Base-by-base conservation (phyloP, 2,888 invertebrate species). In the Onchidella celtica region DNA sequence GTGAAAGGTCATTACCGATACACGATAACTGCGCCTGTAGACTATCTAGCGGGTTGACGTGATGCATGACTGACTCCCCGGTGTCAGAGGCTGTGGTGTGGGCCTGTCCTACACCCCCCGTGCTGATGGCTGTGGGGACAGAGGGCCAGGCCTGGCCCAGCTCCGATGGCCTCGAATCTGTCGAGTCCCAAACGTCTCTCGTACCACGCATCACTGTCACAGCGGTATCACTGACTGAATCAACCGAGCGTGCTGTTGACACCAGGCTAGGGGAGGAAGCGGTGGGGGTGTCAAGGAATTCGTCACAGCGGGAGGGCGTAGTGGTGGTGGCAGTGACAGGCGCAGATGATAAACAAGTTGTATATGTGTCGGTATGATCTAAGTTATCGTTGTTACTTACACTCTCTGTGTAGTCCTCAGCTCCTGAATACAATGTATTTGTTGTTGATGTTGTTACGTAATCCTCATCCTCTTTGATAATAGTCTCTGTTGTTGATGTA, bases 21-120 rank as follows among this genome's bases (percentile, higher is more conserved):
- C 63, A 32, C 3, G 81, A 77, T 75, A 81, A 47, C 77, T 81
- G 81, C 21, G 76, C 63, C 36, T 81, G 81, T n/a, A 81, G 72
- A 59, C 38, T 81, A 57, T 81, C 81, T 38, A 81, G 36, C 38
- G 65, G 38, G 24, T 4, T 66, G 21, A 14, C 14, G n/a, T 34
- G n/a, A 17, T 21, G 38, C 32, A 55, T 77, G 38, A 36, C 40
- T 68, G n/a, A 29, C 3, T 2, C 21, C 27, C 29, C 24, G 9
- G 74, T 29, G 0, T 36, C 6, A 34, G 24, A 17, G 24, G 9
- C 17, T 17, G 74, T 27, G 59, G n/a, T n/a, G 9, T 40, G 21
- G 6, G 38, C 59, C 24, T 57, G 68, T 32, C 40, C n/a, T 38
- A 11, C 14, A 9, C 9, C 0, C 0, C n/a, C 2, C 17, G 9